Evolutionary conservation across 1,140 invertebrate genomes (phyloP), one percentile per base, ranked within the genome.

Genomic region (Eurytemora carolleeae): DNA sequence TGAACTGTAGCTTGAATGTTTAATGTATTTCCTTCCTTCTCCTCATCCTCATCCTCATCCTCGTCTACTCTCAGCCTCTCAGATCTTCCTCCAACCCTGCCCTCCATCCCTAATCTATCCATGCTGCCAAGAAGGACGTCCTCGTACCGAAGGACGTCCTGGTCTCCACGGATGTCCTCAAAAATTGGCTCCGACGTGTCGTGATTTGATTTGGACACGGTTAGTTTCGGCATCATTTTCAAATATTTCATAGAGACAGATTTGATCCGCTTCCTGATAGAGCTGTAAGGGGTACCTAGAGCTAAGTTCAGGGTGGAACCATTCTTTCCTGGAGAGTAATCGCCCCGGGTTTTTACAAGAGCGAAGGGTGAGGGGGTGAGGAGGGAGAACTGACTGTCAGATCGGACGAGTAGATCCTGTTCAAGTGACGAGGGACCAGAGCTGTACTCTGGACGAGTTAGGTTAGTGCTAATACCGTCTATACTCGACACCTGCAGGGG

Each of bases 401-500:
- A 44, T 44, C 31, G 7, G 7, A 12, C 31, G 31, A 44, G 7
- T 7, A 44, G n/a, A 44, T 44, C 31, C 7, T 44, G 7, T 44
- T 44, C 31, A 12, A 44, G 7, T 12, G 31, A 44, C 7, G 7
- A 44, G 7, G 31, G 31, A 44, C 31, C 31, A 44, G 31, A 12
- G n/a, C n/a, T 44, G 7, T 12, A 44, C 7, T n/a, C 31, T 44
- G 31, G 31, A 12, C 31, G 31, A 12, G 31, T 12, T 44, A 44
- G 7, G 7, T 44, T 7, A 12, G 31, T 44, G n/a, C 31, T 44
- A 7, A 44, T 12, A 12, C 56, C 56, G 24, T 57, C 56, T 22
- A 57, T 57, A 18, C 56, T 57, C 2, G 56, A 57, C 12, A 57
- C 56, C 19, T 57, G 56, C 20, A 57, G 56, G 3, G 56, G 56